Percentiles rank a stretch among this genome's conserved stretches.
Conservation (phyloP, 1,140 invertebrate species). For the Battus philenor region DNA sequence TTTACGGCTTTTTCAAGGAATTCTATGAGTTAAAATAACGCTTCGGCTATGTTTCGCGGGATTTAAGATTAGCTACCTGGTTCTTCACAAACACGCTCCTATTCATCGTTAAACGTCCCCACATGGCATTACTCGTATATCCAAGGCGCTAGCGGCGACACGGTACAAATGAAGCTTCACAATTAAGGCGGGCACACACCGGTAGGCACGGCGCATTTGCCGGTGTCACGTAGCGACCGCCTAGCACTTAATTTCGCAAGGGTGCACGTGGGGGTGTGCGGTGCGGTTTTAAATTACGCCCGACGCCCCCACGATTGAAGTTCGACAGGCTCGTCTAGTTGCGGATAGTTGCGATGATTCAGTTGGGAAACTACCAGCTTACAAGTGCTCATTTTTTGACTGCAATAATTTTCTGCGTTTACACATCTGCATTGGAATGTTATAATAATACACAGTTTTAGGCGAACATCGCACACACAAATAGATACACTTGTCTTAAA, state of each 20-base stretch:
- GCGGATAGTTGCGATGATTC: conserved; percentile 38
- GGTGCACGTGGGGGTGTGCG: conserved; percentile 35
- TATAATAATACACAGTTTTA: no score
- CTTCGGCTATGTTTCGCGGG: no score
- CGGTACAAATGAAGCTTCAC: conserved; percentile 60
- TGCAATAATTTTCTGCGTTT: no score
- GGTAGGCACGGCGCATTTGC: conserved; percentile 57
- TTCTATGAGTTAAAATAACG: no score
- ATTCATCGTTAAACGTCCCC: no score
- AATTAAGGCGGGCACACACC: conserved; percentile 62
- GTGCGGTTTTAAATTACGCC: conserved; percentile 69
- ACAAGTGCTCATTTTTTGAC: conserved; percentile 13
- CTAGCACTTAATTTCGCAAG: conserved; percentile 63
- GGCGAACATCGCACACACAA: no score
- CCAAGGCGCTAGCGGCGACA: conserved; percentile 23
- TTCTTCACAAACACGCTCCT: no score
- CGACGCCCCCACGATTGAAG: conserved; percentile 36
- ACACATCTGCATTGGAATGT: no score
- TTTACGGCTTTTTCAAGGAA: no score
- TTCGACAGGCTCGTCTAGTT: conserved; percentile 47
- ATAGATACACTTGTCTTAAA: no score
- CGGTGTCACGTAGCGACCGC: conserved; percentile 60
- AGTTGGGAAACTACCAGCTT: conserved; percentile 18
- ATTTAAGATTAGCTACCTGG: no score
- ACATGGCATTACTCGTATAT: no score